Conservation (phyloP, 2,888 invertebrate species). For the Biston stratarius region DNA sequence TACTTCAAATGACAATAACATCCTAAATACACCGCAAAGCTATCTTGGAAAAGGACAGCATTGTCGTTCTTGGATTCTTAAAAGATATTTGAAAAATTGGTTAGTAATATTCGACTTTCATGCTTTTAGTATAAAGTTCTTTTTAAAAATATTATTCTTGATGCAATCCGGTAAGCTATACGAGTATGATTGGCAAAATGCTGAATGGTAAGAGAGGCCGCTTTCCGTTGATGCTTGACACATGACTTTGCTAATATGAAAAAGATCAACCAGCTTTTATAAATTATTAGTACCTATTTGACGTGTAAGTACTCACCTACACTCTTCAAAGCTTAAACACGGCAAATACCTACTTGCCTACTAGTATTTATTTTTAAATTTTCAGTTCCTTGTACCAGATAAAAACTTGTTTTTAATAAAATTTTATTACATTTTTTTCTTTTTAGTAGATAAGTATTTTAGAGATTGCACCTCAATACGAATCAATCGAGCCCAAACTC, state of each 20-base stretch:
- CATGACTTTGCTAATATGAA: slow-evolving; percentile 46
- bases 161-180: slow-evolving; percentile 26
- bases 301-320: too few relatives aligned
- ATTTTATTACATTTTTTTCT: too few relatives aligned
- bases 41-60: slow-evolving; percentile 32
- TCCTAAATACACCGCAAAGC: slow-evolving; percentile 37
- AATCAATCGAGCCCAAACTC: too few relatives aligned
- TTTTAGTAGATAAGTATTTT: too few relatives aligned
- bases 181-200: slow-evolving; percentile 57
- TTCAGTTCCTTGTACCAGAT: too few relatives aligned
- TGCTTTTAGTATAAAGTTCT: slow-evolving; percentile 9
- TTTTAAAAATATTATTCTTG: slow-evolving; percentile 9
- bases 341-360: too few relatives aligned
- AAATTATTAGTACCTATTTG: too few relatives aligned
- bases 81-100: slow-evolving; percentile 31
- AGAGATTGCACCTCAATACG: too few relatives aligned
- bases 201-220: slow-evolving; percentile 29
- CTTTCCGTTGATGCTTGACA: slow-evolving; percentile 39
- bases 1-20: slow-evolving; percentile 37
- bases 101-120: slow-evolving; percentile 22
- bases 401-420: too few relatives aligned
- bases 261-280: slow-evolving; percentile 25
- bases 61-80: slow-evolving; percentile 42
- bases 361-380: too few relatives aligned
- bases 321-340: too few relatives aligned